phyloP scores from a whole-genome alignment of 2,888 invertebrate species.

The Prosopocoilus inquinatus region DNA sequence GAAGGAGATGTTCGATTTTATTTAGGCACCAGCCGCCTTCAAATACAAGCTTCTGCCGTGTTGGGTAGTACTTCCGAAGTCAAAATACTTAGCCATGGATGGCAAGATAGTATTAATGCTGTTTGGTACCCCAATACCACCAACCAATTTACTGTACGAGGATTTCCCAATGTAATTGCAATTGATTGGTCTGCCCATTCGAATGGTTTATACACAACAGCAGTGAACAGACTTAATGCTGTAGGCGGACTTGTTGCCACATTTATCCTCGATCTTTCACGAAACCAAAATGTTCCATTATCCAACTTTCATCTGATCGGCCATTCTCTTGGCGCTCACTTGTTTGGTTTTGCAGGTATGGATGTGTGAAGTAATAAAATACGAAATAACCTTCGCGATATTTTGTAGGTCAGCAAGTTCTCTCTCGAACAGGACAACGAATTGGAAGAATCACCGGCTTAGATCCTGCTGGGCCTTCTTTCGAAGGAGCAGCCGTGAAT shows the following conservation, averaged over 20 bases:
- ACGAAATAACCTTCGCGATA: not conserved
- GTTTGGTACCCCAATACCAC: slow-evolving; percentile 21
- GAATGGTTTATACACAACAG: slow-evolving; percentile 20
- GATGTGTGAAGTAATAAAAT: slow-evolving; percentile 48
- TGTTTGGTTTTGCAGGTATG: slow-evolving; percentile 41
- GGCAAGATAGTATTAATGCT: slow-evolving; percentile 18
- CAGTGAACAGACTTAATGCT: slow-evolving; percentile 29
- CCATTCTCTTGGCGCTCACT: slow-evolving; percentile 43
- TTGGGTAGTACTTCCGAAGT: not conserved
- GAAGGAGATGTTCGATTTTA: too few relatives aligned
- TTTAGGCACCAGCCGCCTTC: too few relatives aligned
- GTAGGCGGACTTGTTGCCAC: slow-evolving; percentile 35
- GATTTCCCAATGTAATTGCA: slow-evolving; percentile 12
- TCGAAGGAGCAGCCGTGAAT: slow-evolving; percentile 46
- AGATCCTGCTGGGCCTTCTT: slow-evolving; percentile 66
- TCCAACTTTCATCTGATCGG: slow-evolving; percentile 40
- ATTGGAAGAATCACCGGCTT: slow-evolving; percentile 24
- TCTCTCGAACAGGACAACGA: slow-evolving; percentile 1
- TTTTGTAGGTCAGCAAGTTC: slow-evolving; percentile 15
- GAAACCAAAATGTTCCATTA: slow-evolving; percentile 15
- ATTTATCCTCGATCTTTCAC: slow-evolving; percentile 28
- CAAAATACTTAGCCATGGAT: slow-evolving; percentile 26
- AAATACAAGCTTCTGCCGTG: too few relatives aligned
- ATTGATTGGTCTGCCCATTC: slow-evolving; percentile 17
- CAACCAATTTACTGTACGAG: slow-evolving; percentile 16